Evolutionary conservation across 35 echinoderm and acorn worm genomes (phyloP).

Genomic region (Nesometra sesokonis): DNA sequence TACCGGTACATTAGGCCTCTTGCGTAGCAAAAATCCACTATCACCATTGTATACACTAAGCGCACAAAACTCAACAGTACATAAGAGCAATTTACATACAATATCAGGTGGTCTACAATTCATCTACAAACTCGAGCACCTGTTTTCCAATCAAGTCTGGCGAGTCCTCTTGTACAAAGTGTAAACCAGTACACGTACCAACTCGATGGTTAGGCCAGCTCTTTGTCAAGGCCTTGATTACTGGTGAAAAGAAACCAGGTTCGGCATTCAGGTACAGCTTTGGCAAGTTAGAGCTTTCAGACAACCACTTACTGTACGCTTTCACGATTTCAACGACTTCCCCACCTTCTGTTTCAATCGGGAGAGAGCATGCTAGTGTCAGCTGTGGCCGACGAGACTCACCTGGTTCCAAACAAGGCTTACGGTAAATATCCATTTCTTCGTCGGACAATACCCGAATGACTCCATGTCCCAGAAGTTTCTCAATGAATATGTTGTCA

Average conservation of each 20-base stretch:
- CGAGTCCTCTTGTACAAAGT: conserved; percentile 11
- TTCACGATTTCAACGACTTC: conserved; percentile 12
- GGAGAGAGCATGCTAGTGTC: not conserved
- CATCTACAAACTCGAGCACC: not conserved
- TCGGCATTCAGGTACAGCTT: conserved; percentile 3
- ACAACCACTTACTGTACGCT: not conserved
- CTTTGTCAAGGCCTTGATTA: not conserved
- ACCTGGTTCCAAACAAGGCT: conserved; percentile 1
- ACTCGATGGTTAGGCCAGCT: conserved; percentile 21
- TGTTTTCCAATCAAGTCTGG: not conserved
- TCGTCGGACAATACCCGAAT: not conserved
- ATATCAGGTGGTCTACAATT: no score
- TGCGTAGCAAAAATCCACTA: no score
- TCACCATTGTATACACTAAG: no score
- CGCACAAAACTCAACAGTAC: no score
- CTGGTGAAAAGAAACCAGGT: not conserved
- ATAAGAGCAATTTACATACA: no score
- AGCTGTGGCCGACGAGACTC: conserved; percentile 7
- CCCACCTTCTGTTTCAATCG: not conserved
- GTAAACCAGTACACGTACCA: not conserved
- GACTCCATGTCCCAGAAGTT: not conserved
- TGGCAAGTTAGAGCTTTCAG: not conserved
- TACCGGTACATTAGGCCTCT: no score
- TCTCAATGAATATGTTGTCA: conserved; percentile 12
- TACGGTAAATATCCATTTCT: conserved; percentile 7